Evolutionary conservation across 2,888 invertebrate species (phyloP), one percentile per base, ranked within the genome.

Genomic region (Axea sp.): DNA sequence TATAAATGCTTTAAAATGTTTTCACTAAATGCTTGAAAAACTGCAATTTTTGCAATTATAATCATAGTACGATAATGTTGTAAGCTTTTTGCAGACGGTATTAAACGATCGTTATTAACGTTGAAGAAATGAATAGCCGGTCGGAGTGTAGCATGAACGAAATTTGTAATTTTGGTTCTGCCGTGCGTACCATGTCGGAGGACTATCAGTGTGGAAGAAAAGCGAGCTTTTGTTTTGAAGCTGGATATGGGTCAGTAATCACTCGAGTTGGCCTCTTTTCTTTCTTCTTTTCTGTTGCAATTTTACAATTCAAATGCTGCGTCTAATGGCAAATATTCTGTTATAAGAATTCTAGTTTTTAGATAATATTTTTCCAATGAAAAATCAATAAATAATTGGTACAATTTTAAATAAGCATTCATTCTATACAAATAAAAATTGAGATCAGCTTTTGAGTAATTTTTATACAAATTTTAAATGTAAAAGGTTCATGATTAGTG

Each of bases 191-290:
- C 28, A 41, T 28, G 69, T 53, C 24, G 26, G 28, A 37, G 22
- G 37, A 65, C 39, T 65, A 73, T 65, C 45, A 39, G 37, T 11
- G 64, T 24, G 39, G 51, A 73, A 67, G 41, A 71, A 62, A 62
- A 60, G 47, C 41, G 39, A 55, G 59, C 67, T 67, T 67, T 73
- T 73, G 73, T 73, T 73, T 73, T 43, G 51, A 45, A 43, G 31
- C 26, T 39, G 67, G 43, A 73, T 68, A 31, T 73, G 62, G 73
- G 67, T 73, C 67, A 73, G 60, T 73, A 73, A 73, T 73, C 67
- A 73, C 22, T 22, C 8, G 26, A 64, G 39, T 45, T 45, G 53
- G 53, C 37, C 62, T 73, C 49, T 55, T 67, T 62, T 62, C 59
- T 68, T 57, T 31, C 51, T 45, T 33, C 28, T 30, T 31, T 35